Evolutionary conservation across 2,797 vertebrate genomes (phyloP), one percentile per base, ranked within the genome.

Genomic region (Aldrovandia affinis): DNA sequence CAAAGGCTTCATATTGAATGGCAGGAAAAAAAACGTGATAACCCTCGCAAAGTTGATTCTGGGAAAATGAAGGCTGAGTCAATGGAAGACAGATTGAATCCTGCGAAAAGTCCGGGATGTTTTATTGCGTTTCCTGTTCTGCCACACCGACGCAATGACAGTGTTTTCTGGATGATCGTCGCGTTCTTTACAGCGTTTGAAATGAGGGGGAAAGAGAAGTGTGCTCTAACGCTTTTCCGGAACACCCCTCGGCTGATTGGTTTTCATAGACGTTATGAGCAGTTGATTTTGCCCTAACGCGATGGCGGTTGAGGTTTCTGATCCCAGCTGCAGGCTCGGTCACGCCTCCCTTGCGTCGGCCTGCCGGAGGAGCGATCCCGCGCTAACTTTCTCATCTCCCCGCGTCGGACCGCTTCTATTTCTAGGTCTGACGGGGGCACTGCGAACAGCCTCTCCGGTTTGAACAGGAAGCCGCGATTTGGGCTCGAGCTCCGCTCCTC

Each of bases 31-130:
- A 30, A 65, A 65, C 28, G 15, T 15, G 63, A 65, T 65, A 65
- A 65, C 63, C 28, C 63, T 65, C 63, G 10, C 63, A 65, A 65
- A 30, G 63, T 65, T 65, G 63, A 65, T 65, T 65, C 14, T 63
- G n/a, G n/a, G 59, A 28, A 57, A 28, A n/a, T 63, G 59, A 63
- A 63, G n/a, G 12, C 63, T 33, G 6, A 8, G 59, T n/a, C 59
- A 25, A n/a, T 63, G 59, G 33, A 28, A 33, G 63, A 65, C 63
- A 10, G 28, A 33, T 65, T 65, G 63, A 65, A 33, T 63, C 3
- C 25, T 63, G 25, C 1, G 59, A 63, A 28, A 63, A 30, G 25
- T 63, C n/a, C 3, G 1, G 6, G 59, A 5, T 57, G 12, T 63
- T 63, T 63, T n/a, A 28, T 28, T n/a, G 59, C 25, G 6, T 28